These are phyloP conservation scores for Melanotaenia duboulayi DNA, from an alignment of 2,113 vertebrate genomes.

Conservation along the genomic window DNA sequence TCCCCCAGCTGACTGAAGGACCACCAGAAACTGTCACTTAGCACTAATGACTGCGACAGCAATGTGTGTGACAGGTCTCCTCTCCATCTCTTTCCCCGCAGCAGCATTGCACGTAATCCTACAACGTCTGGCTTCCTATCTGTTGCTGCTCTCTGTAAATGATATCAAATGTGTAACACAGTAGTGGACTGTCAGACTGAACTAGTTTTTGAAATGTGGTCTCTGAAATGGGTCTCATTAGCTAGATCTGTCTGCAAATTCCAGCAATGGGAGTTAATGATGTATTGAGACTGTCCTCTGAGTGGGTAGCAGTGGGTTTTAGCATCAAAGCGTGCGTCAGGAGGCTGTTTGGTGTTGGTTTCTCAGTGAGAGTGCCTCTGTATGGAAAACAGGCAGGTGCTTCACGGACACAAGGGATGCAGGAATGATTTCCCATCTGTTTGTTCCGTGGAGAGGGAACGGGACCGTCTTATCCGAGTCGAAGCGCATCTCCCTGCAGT, in stretches of 20 bases:
- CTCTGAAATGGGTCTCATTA: slow-evolving; percentile 74
- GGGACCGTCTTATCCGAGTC: slow-evolving; percentile 66
- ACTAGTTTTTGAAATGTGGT: slow-evolving; percentile 43
- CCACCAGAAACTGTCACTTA: slow-evolving; percentile 77
- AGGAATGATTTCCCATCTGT: slow-evolving; percentile 79
- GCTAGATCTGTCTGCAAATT: slow-evolving; percentile 54
- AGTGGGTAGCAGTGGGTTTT: slow-evolving; percentile 55
- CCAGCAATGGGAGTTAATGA: slow-evolving; percentile 66
- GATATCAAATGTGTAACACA: slow-evolving; percentile 64
- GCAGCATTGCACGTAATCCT: slow-evolving; percentile 53
- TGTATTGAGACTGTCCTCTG: slow-evolving; percentile 56
- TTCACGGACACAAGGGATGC: slow-evolving; percentile 65
- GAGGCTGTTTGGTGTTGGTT: slow-evolving; percentile 71
- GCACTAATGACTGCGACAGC: slow-evolving; percentile 75
- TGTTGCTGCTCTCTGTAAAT: slow-evolving; percentile 65
- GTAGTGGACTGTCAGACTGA: slow-evolving; percentile 66
- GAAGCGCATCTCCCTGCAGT: slow-evolving; percentile 65
- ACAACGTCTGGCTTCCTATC: slow-evolving; percentile 45
- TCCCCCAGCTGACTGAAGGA: slow-evolving; percentile 54
- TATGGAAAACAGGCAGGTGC: slow-evolving; percentile 76
- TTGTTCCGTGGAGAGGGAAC: slow-evolving; percentile 60
- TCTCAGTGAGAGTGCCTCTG: slow-evolving; percentile 56
- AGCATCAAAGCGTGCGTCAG: slow-evolving; percentile 65
- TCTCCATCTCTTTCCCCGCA: slow-evolving; percentile 53
- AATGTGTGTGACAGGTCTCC: slow-evolving; percentile 68